Evolutionary conservation across 2,113 vertebrate genomes (phyloP).

Genomic region (Anguilla japonica): DNA sequence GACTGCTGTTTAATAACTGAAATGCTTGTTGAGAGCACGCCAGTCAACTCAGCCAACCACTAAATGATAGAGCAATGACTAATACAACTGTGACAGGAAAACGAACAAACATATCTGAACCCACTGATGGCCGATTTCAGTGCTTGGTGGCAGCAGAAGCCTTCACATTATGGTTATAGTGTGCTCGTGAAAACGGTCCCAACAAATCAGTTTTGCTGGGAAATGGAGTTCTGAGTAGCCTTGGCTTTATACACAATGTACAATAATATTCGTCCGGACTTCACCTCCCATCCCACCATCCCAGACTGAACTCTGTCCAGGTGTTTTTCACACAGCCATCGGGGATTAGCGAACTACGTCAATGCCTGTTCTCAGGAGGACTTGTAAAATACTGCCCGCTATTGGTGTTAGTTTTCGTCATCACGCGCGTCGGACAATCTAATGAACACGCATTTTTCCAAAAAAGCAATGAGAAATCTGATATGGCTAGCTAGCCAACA

Average conservation of each 20-base stretch:
- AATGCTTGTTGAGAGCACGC: background rate
- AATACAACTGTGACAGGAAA: background rate
- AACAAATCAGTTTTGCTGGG: background rate
- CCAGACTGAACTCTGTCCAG: background rate
- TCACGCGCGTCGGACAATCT: background rate
- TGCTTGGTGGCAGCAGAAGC: background rate
- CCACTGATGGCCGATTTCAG: background rate
- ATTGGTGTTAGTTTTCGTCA: background rate
- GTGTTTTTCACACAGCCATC: background rate
- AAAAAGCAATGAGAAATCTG: background rate
- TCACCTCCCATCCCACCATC: conserved; percentile 3
- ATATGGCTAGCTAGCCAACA: background rate
- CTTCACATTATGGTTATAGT: background rate
- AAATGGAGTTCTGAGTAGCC: background rate
- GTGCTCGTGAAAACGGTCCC: background rate
- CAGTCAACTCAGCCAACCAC: background rate
- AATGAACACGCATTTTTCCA: background rate
- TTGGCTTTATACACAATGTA: background rate
- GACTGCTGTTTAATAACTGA: background rate
- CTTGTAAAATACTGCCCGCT: background rate
- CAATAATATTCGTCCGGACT: background rate
- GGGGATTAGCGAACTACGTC: background rate
- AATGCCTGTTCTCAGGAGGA: background rate
- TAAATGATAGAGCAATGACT: background rate
- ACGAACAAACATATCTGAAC: background rate